phyloP scores from a whole-genome alignment of 2,888 invertebrate genomes.

The Iselma pallidipennis region DNA sequence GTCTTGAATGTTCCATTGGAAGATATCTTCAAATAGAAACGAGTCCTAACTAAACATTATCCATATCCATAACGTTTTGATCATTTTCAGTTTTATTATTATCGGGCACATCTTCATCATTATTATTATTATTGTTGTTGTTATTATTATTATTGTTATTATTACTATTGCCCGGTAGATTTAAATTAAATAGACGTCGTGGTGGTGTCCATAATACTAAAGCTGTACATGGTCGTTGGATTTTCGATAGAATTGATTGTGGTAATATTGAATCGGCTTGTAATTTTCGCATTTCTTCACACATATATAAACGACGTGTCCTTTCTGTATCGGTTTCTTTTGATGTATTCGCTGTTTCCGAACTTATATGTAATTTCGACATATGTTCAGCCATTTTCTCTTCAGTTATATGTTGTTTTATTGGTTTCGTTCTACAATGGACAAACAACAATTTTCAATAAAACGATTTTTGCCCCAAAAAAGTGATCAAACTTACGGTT shows the following conservation, averaged over 20 bases:
- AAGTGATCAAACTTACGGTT: constrained; percentile 44
- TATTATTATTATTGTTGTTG: constrained; percentile 47
- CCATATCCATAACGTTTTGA: constrained; percentile 40
- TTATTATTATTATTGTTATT: constrained; percentile 48
- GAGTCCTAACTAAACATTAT: constrained; percentile 28
- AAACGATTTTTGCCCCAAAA: neutral
- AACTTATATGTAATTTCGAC: constrained; percentile 71
- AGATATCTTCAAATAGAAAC: no score
- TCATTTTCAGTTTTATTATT: constrained; percentile 43
- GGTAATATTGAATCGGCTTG: constrained; percentile 71
- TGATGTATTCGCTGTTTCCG: constrained; percentile 45
- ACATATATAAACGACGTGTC: constrained; percentile 60
- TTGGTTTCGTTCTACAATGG: constrained; percentile 46
- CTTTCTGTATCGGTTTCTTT: constrained; percentile 43
- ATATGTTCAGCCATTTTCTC: constrained; percentile 84
- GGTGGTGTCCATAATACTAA: constrained; percentile 82
- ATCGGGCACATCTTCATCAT: constrained; percentile 56
- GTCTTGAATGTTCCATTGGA: no score
- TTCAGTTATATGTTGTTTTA: constrained; percentile 79
- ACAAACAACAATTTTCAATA: neutral
- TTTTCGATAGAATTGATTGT: constrained; percentile 64
- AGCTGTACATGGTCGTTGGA: constrained; percentile 76
- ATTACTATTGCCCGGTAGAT: constrained; percentile 34
- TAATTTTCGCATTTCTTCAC: constrained; percentile 71
- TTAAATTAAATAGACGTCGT: constrained; percentile 35